Conservation (phyloP, 2,797 vertebrate genomes). For the Chelon labrosus region DNA sequence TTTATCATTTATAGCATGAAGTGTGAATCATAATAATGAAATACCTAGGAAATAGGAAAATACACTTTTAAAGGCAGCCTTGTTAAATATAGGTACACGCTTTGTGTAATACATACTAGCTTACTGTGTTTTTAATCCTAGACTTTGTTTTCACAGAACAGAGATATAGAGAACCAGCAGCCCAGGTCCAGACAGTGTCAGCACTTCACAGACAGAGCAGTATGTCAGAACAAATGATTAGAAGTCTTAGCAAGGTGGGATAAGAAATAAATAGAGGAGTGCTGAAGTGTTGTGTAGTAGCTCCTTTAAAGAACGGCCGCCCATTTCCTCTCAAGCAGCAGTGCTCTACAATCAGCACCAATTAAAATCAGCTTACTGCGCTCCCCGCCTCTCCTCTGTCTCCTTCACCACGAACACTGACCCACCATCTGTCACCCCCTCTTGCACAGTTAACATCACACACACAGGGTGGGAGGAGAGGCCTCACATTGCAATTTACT, state of each 20-base stretch:
- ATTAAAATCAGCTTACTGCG: conserved; percentile 64
- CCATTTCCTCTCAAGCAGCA: conserved; percentile 27
- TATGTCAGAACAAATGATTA: conserved; percentile 12
- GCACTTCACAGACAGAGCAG: conserved; percentile 26
- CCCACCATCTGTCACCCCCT: conserved; percentile 65
- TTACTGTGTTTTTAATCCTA: background rate
- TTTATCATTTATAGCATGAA: too few species aligned
- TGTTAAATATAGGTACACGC: background rate
- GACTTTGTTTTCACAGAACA: conserved; percentile 13
- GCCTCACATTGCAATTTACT: background rate
- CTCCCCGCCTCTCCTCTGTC: conserved; percentile 10
- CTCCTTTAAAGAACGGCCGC: conserved; percentile 20
- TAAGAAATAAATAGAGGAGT: background rate
- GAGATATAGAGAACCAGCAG: conserved; percentile 4
- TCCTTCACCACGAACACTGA: conserved; percentile 18
- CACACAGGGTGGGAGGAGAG: background rate
- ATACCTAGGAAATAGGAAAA: background rate
- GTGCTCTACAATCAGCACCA: conserved; percentile 49
- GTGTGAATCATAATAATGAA: too few species aligned
- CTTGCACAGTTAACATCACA: background rate
- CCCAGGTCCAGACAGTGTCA: conserved; percentile 17
- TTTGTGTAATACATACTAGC: background rate
- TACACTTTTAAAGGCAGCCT: background rate
- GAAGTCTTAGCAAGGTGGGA: conserved; percentile 1
- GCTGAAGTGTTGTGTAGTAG: conserved; percentile 12